phyloP scores from a whole-genome alignment of 2,113 vertebrate species.

The Alaudala cheleensis region DNA sequence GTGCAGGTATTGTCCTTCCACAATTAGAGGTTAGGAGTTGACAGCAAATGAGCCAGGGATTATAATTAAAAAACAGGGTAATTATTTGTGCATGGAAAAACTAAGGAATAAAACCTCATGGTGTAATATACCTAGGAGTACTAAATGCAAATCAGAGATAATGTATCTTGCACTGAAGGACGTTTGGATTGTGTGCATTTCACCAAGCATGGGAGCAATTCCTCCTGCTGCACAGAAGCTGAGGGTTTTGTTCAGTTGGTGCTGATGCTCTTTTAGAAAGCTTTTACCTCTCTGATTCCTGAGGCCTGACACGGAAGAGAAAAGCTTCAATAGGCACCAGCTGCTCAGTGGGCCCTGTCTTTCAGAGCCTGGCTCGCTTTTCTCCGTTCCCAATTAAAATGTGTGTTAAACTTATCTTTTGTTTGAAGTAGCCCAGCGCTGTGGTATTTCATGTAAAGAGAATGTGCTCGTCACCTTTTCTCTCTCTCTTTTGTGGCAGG shows the following conservation, averaged over 20 bases:
- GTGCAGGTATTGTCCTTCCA: neutral
- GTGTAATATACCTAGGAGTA: neutral
- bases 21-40: neutral
- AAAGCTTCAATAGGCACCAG: slow-evolving; percentile 44
- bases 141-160: neutral
- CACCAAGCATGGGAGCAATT: neutral
- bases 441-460: neutral
- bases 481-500: slow-evolving; percentile 65
- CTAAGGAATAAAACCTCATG: neutral
- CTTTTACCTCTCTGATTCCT: slow-evolving; percentile 19
- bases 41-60: neutral
- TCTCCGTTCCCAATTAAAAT: slow-evolving; percentile 10
- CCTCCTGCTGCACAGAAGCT: neutral
- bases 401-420: slow-evolving; percentile 32
- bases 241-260: neutral
- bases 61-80: neutral
- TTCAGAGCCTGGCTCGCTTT: neutral
- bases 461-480: slow-evolving; percentile 13
- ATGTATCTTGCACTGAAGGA: neutral
- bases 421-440: neutral
- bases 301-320: slow-evolving; percentile 5
- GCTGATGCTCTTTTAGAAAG: slow-evolving; percentile 15
- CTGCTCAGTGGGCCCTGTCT: neutral
- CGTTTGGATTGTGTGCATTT: neutral
- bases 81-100: neutral